These are phyloP conservation scores for Macropis europaea DNA, from an alignment of 2,888 invertebrate genomes.

Conservation along the genomic window DNA sequence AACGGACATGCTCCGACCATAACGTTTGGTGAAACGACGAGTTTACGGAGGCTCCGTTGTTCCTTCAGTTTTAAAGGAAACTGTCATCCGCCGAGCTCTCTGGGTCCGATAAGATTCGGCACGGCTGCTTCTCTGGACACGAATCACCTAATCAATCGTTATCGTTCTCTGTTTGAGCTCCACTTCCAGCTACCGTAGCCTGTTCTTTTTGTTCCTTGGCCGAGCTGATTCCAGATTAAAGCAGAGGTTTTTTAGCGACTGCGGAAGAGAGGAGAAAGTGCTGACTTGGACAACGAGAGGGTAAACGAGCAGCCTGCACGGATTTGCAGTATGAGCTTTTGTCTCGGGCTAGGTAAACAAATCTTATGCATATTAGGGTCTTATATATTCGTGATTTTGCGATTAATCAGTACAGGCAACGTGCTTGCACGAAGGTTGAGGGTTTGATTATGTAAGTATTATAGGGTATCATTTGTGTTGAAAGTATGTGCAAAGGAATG, in stretches of 20 bases:
- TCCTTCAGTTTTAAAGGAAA: slow-evolving; percentile 22
- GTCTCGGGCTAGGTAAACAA: too few species aligned
- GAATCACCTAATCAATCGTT: slow-evolving; percentile 26
- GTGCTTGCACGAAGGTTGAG: too few species aligned
- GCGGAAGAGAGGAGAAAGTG: slow-evolving; percentile 11
- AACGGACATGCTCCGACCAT: slow-evolving; percentile 4
- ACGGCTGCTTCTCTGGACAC: not conserved
- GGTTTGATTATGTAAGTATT: too few species aligned
- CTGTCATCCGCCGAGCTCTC: not conserved
- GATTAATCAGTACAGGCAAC: too few species aligned
- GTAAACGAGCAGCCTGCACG: slow-evolving; percentile 10
- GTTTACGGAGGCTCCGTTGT: slow-evolving; percentile 11
- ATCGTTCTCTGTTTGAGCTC: slow-evolving; percentile 6
- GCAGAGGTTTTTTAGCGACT: not conserved
- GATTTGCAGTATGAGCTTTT: slow-evolving; percentile 8
- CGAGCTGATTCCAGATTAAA: slow-evolving; percentile 15
- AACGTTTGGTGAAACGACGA: slow-evolving; percentile 5
- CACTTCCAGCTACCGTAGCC: not conserved
- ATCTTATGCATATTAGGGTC: too few species aligned
- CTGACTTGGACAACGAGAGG: slow-evolving; percentile 1
- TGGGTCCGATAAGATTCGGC: slow-evolving; percentile 15
- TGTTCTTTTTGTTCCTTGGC: not conserved
- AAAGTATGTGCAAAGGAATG: too few species aligned
- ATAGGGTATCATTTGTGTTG: too few species aligned
- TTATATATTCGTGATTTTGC: too few species aligned